A percentile compares a stretch with the other conserved stretches of the same genome.
Conservation (phyloP, 2,888 invertebrate genomes). For the Cryptocheilus praepositus region DNA sequence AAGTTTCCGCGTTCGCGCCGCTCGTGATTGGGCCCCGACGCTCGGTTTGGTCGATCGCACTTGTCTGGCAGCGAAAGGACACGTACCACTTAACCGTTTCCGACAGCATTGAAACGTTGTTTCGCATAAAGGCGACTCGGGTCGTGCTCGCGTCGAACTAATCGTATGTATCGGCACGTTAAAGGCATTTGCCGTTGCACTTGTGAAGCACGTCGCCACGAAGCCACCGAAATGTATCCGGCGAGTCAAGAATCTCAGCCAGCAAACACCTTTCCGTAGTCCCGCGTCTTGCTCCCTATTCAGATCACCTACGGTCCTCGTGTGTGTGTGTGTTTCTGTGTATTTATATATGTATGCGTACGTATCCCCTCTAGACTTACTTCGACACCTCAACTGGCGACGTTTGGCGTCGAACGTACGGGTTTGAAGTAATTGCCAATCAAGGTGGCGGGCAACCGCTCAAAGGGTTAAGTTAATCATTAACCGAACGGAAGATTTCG, state of each 20-base stretch:
- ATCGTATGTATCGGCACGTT: no score
- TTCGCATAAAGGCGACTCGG: no score
- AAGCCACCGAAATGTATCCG: constrained; percentile 44
- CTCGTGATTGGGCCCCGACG: no score
- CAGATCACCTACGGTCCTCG: not conserved
- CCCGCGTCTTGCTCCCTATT: not conserved
- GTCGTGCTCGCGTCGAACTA: no score
- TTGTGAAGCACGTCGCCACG: constrained; percentile 29
- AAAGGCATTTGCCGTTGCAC: not conserved
- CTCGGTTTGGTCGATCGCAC: no score
- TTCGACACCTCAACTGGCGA: constrained; percentile 20
- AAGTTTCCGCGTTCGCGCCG: no score
- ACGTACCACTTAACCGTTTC: no score
- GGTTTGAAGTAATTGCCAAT: constrained; percentile 56
- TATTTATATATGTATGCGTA: no score
- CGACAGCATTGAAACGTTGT: no score
- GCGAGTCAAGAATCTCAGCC: constrained; percentile 40
- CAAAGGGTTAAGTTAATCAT: constrained; percentile 57
- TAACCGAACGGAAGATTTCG: constrained; percentile 46
- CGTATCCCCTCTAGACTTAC: constrained; percentile 6
- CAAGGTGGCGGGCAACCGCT: constrained; percentile 50
- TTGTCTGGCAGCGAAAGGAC: no score
- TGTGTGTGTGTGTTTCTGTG: no score
- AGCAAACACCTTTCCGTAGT: constrained; percentile 34
- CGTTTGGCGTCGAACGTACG: constrained; percentile 31